A percentile compares a stretch with the other conserved stretches of the same genome.
Evolutionary conservation across 2,888 invertebrate species (phyloP).

Genomic region (Oscheius sp.): DNA sequence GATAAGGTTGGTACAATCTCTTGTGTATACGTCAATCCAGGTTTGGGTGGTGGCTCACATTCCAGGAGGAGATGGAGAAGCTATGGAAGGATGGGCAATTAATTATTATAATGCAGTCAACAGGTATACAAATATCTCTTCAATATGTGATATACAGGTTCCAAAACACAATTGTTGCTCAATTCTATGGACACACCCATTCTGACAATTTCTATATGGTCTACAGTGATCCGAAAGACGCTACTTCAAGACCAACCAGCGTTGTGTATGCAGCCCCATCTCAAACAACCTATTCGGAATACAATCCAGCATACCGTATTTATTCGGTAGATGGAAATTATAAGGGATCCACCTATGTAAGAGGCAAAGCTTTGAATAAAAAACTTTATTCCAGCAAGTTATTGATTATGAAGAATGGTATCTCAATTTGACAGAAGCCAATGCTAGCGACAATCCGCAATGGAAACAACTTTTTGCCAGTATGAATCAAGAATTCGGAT

Average conservation of each 20-base stretch:
- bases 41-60: too few relatives aligned
- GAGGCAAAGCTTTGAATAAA: not conserved
- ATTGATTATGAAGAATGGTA: slow-evolving; percentile 95
- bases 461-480: slow-evolving; percentile 44
- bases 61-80: slow-evolving; percentile 80
- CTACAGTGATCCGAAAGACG: slow-evolving; percentile 13
- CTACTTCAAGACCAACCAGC: slow-evolving; percentile 74
- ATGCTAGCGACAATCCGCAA: slow-evolving; percentile 72
- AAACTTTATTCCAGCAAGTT: slow-evolving; percentile 76
- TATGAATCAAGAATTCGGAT: slow-evolving; percentile 45
- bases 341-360: slow-evolving; percentile 43
- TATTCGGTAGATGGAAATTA: slow-evolving; percentile 90
- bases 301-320: slow-evolving; percentile 91
- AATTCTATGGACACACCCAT: slow-evolving; percentile 91
- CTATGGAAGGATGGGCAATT: slow-evolving; percentile 81
- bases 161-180: slow-evolving; percentile 80
- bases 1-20: slow-evolving; percentile 75
- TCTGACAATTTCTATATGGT: slow-evolving; percentile 87
- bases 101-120: slow-evolving; percentile 79
- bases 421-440: slow-evolving; percentile 92
- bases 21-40: too few relatives aligned
- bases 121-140: not conserved
- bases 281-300: slow-evolving; percentile 79
- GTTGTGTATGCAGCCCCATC: slow-evolving; percentile 87
- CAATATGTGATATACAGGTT: too few relatives aligned